Base-by-base conservation (phyloP, 2,113 vertebrate species). In the Fulica atra region DNA sequence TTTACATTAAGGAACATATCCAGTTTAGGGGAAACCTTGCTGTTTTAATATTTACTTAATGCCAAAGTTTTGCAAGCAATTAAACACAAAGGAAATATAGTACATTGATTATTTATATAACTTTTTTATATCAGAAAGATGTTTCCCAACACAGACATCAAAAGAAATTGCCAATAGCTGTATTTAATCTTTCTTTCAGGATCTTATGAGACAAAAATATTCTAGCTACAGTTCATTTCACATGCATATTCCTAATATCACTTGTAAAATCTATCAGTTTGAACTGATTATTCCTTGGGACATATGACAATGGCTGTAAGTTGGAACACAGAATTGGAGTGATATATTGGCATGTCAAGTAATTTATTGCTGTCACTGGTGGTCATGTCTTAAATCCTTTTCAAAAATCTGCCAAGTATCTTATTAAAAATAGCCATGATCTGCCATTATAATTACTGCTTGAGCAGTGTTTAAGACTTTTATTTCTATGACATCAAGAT, bases 61-160 rank as follows among this genome's bases (percentile, higher is more conserved):
- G 83, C 8, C 24, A 92, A 96, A 83, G 63, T 64, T 90, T 89
- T 90, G 63, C 50, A 95, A 97, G 40, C 29, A 91, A 89, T 84
- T 91, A 88, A 92, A 74, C 33, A 35, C 46, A 84, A 94, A 92
- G 31, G 35, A 88, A 94, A 20, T 46, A 26, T 2, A 63, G 33
- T 65, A 21, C 31, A 74, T 28, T 86, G 35, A 92, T 79, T 77
- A 93, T 60, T 61, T 91, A 54, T 29, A 65, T 57, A 63, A 85
- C 1, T 63, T 42, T 74, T 88, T 82, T 48, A 21, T 70, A 84
- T 53, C 42, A 88, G 25, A 85, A 89, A 57, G 8, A 68, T 17
- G 7, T 59, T 91, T 85, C 40, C 63, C 44, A 56, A 56, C 4
- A 68, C 12, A 85, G 10, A 76, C 16, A 51, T 85, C 17, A 81